Evolutionary conservation across 2,797 vertebrate genomes (phyloP).

Genomic region (Sandelia bainsii): DNA sequence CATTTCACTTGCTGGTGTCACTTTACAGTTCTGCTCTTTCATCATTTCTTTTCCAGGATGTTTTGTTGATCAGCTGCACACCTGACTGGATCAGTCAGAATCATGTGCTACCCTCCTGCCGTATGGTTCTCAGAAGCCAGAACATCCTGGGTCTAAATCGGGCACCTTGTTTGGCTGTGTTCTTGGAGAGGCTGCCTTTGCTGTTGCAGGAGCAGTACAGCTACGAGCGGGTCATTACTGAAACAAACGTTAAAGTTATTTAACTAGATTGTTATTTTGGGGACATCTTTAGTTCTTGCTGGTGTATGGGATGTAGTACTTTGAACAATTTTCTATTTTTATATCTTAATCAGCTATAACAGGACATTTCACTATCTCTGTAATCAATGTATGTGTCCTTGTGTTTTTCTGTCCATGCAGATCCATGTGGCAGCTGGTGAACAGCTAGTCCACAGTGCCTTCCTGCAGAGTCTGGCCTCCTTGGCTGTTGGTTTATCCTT

Average conservation of each 20-base stretch:
- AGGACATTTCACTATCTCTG: background rate
- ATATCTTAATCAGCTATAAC: background rate
- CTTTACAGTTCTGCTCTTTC: constrained; percentile 2
- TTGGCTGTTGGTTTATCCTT: constrained; percentile 83
- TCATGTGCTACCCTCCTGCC: constrained; percentile 85
- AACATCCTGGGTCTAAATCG: constrained; percentile 86
- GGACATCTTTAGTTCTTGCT: background rate
- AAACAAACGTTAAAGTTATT: background rate
- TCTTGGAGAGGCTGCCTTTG: constrained; percentile 85
- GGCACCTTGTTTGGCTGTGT: constrained; percentile 86
- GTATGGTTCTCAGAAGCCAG: constrained; percentile 84
- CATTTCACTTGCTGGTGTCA: background rate
- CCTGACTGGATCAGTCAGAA: constrained; percentile 87
- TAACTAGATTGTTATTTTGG: background rate
- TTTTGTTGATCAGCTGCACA: constrained; percentile 85
- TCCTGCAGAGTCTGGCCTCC: constrained; percentile 86
- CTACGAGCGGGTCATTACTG: constrained; percentile 78
- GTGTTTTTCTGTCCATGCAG: constrained; percentile 55
- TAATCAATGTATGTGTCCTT: background rate
- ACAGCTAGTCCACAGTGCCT: constrained; percentile 87
- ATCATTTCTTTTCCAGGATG: constrained; percentile 73
- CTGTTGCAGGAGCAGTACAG: constrained; percentile 86
- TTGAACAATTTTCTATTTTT: background rate
- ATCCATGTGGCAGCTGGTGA: constrained; percentile 84
- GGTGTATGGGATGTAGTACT: background rate